Evolutionary conservation across 2,888 invertebrate genomes (phyloP).

Genomic region (Anaspis maculata): DNA sequence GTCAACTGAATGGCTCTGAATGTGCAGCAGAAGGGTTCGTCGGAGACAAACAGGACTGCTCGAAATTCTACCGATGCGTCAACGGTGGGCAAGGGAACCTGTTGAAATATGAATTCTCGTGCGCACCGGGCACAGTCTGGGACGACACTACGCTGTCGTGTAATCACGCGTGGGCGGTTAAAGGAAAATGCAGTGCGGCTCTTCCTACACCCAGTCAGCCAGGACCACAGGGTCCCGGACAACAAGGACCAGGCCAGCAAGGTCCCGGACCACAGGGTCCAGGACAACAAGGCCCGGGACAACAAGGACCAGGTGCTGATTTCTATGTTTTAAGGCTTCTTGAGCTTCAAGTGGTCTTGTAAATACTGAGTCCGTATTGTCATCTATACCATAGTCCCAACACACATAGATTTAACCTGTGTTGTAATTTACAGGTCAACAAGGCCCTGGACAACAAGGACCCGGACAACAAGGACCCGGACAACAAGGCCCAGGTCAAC

Average conservation of each 20-base stretch:
- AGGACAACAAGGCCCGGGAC: slow-evolving; percentile 64
- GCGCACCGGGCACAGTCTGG: slow-evolving; percentile 72
- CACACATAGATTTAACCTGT: slow-evolving; percentile 63
- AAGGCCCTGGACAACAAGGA: slow-evolving; percentile 51
- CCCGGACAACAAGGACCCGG: slow-evolving; percentile 15
- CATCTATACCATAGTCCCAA: slow-evolving; percentile 50
- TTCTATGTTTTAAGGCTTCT: no score
- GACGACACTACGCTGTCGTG: slow-evolving; percentile 60
- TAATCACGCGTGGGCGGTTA: slow-evolving; percentile 59
- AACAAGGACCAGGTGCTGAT: slow-evolving; percentile 56
- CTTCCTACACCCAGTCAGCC: no score
- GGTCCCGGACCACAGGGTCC: slow-evolving; percentile 39
- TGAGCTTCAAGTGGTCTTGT: no score
- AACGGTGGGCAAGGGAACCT: slow-evolving; percentile 51
- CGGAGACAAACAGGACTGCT: slow-evolving; percentile 59
- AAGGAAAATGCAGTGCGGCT: slow-evolving; percentile 24
- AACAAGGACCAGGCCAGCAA: no score
- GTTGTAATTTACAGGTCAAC: slow-evolving; percentile 64
- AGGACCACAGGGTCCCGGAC: no score
- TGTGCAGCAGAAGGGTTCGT: slow-evolving; percentile 65
- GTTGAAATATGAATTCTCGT: slow-evolving; percentile 61
- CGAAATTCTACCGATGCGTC: slow-evolving; percentile 71
- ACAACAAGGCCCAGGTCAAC: background rate
- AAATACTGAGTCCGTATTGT: slow-evolving; percentile 70
- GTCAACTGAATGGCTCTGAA: slow-evolving; percentile 16